Conservation (phyloP, 2,888 invertebrate species). For the Drosophila eohydei region DNA sequence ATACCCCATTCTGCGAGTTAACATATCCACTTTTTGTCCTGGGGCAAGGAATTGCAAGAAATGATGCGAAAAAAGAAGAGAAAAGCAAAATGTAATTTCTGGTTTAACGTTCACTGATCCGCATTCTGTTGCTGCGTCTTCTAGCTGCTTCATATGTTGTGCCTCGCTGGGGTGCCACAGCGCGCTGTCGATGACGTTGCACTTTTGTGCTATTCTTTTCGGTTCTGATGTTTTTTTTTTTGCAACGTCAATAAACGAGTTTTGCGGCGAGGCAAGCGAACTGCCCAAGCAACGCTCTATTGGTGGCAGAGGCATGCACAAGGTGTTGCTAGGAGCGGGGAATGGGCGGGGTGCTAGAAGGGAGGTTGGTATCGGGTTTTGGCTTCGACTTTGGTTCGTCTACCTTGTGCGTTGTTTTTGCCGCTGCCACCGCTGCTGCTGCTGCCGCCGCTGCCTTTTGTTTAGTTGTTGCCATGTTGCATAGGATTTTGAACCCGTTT, state of each 20-base stretch:
- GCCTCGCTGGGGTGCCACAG: conserved; percentile 17
- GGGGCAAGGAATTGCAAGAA: conserved; percentile 22
- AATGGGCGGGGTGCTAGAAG: not conserved
- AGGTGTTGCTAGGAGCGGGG: not conserved
- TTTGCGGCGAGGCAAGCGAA: conserved; percentile 51
- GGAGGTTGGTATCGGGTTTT: conserved; percentile 48
- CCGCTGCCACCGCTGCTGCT: conserved; percentile 4
- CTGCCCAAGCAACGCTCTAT: conserved; percentile 67
- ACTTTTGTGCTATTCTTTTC: conserved; percentile 42
- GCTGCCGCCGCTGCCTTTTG: conserved; percentile 26
- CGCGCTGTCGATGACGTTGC: conserved; percentile 59
- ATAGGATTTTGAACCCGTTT: conserved; percentile 83
- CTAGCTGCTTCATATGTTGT: conserved; percentile 9
- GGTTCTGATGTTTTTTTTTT: conserved; percentile 16
- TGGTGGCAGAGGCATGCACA: conserved; percentile 36
- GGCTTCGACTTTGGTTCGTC: conserved; percentile 66
- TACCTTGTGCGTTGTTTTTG: conserved; percentile 52
- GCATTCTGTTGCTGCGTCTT: conserved; percentile 10
- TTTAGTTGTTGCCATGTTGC: conserved; percentile 76
- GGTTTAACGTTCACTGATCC: conserved; percentile 59
- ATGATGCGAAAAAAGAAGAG: conserved; percentile 23
- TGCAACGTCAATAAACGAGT: conserved; percentile 65
- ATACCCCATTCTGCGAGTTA: conserved; percentile 2
- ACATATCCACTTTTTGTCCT: conserved; percentile 26
- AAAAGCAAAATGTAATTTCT: conserved; percentile 38